Base-by-base conservation (phyloP, 1,140 invertebrate species). In the Solenopsis invicta region DNA sequence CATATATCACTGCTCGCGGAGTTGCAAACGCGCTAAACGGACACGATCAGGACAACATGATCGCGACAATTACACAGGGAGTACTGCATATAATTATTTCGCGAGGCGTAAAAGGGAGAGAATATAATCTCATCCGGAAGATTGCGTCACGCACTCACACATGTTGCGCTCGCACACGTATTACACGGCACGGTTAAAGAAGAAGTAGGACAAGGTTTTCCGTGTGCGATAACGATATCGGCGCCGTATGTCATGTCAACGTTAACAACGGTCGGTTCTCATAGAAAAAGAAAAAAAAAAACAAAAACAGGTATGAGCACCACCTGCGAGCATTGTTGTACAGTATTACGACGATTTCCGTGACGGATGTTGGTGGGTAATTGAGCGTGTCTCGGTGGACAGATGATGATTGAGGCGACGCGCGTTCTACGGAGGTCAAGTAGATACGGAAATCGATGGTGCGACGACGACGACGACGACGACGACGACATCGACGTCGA, bases 201-300 rank as follows among this genome's bases (percentile, higher is more conserved):
- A 84, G n/a, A 90, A 89, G 89, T 90, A 54, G 89, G 85, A 87
- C 89, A 90, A 90, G 89, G 89, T 89, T 90, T 84, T 75, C 80
- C 80, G 80, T 24, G 41, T 77, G 78, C 48, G 85, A 89, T 90
- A 90, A 90, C 86, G 50, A 72, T 89, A 89, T 89, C 89, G 74
- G 54, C 67, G 56, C 81, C 52, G 48, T 69, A 72, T 66, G 87
- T 89, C 72, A 72, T 64, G 74, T 67, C 50, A 69, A n/a, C 50
- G 45, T 86, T 62, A 72, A 71, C 61, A 41, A 48, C 64, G 61
- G 69, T 74, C 29, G 18, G 81, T 71, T 77, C 67, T 61, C 10
- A 48, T 52, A 4, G 37, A 41, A 77, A 67, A 48, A 45, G 29
- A 48, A 62, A n/a, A 77, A 8, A 29, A 21, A 2, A 66, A n/a